Conservation (phyloP, 2,113 vertebrate species). For the Cinclus cinclus region DNA sequence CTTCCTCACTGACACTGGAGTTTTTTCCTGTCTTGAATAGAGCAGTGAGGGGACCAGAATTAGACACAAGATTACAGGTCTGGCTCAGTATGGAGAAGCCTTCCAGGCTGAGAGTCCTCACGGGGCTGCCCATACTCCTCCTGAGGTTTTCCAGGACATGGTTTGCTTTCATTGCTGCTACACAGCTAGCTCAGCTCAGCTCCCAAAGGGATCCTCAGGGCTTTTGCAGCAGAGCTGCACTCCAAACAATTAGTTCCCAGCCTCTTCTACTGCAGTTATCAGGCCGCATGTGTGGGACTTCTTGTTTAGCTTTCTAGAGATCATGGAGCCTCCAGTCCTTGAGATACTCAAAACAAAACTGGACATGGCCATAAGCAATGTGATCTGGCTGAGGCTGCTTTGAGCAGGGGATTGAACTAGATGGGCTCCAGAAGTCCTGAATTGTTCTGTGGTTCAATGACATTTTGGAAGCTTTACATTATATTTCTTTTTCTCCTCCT, state of each 20-base stretch:
- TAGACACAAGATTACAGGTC: neutral
- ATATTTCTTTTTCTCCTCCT: neutral
- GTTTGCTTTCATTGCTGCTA: neutral
- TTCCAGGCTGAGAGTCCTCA: neutral
- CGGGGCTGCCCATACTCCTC: neutral
- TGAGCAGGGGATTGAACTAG: neutral
- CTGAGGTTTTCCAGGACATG: neutral
- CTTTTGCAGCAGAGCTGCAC: neutral
- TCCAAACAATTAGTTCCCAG: neutral
- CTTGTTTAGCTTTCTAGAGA: neutral
- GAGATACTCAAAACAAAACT: neutral
- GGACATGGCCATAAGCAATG: neutral
- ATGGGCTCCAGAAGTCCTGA: neutral
- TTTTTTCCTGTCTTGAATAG: neutral
- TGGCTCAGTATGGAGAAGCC: neutral
- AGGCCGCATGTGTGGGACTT: neutral
- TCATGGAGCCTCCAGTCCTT: neutral
- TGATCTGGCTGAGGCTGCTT: neutral
- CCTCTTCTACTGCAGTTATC: neutral
- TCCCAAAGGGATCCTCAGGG: fast-evolving
- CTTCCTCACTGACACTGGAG: neutral
- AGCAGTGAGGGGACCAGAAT: neutral
- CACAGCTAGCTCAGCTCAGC: neutral
- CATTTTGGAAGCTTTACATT: neutral
- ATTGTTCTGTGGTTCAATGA: neutral